Base-by-base conservation (phyloP, 2,888 invertebrate genomes). In the Pyralis farinalis region DNA sequence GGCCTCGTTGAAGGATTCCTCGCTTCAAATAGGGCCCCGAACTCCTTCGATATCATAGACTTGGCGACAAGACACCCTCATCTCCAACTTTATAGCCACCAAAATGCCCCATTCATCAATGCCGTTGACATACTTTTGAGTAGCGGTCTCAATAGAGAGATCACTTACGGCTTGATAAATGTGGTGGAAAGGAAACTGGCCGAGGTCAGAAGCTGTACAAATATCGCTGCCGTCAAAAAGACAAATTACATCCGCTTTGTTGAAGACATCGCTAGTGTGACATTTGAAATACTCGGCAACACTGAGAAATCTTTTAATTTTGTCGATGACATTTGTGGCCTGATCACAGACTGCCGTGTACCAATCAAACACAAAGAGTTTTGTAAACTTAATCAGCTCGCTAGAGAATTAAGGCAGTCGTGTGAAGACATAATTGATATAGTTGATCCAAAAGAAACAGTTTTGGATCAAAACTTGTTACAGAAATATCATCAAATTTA, bases 1-100 rank as follows among this genome's bases (percentile, higher is more conserved):
- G 90, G 91, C 7, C 86, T 91, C 0, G 90, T 92, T 0, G 91
- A 92, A 58, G 90, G 90, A n/a, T 93, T 92, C 54, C 58, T 90
- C 4, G 83, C 89, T 6, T 79, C 85, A 1, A 86, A 87, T 34
- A 73, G 87, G 57, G 73, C 87, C 1, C 88, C 89, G 0, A 86
- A 89, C 46, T 87, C 89, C 0, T 84, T 85, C 29, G 89, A 89
- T 39, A 80, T 89, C 3, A 82, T 88, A 37, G 89, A 90, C 46
- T 52, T 90, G 16, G 79, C 83, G 0, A 68, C 74, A 1, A 69
- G 88, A 22, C 88, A 88, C 44, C 85, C 89, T 3, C 88, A 89
- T 44, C 56, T 90, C 20, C 89, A 90, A 48, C 49, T 90, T 3
- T 90, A 90, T 46, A 87, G 71, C 44, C 88, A 89, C 47, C 83